Evolutionary conservation across 2,797 vertebrate species (phyloP).

Genomic region (Hypotaenidia okinawae): DNA sequence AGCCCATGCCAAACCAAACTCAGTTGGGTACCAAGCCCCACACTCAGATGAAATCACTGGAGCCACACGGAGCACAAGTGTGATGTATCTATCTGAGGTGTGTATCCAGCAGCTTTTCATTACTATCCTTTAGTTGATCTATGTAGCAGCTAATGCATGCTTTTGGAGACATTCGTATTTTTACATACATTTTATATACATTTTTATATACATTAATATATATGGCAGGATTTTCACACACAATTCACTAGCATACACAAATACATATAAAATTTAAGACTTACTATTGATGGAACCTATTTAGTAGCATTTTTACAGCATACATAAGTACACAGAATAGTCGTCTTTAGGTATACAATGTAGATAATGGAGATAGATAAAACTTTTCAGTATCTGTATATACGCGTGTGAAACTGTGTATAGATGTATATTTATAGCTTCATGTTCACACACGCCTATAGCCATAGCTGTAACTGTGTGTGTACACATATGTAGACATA

Average conservation of each 20-base stretch:
- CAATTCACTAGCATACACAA: not conserved
- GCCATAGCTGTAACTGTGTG: not conserved
- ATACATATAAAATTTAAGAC: too few species aligned
- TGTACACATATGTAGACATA: too few species aligned
- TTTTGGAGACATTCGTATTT: not conserved
- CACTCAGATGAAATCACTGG: rapidly evolving
- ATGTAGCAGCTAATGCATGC: not conserved
- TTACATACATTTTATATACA: not conserved
- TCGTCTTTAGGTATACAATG: not conserved
- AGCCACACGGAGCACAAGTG: rapidly evolving
- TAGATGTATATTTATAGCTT: not conserved
- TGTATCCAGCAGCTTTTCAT: not conserved
- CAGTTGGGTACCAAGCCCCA: rapidly evolving
- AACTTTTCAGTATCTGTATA: not conserved
- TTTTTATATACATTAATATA: not conserved
- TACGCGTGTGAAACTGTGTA: not conserved
- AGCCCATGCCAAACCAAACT: rapidly evolving
- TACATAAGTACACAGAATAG: not conserved
- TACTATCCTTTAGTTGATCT: not conserved
- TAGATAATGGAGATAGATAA: not conserved
- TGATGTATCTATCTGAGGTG: too few species aligned
- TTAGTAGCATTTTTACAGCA: not conserved
- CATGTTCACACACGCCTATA: too few species aligned
- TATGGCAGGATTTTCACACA: not conserved
- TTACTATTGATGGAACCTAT: not conserved